phyloP scores from a whole-genome alignment of 2,888 invertebrate species.

The Physocephala rufipes region DNA sequence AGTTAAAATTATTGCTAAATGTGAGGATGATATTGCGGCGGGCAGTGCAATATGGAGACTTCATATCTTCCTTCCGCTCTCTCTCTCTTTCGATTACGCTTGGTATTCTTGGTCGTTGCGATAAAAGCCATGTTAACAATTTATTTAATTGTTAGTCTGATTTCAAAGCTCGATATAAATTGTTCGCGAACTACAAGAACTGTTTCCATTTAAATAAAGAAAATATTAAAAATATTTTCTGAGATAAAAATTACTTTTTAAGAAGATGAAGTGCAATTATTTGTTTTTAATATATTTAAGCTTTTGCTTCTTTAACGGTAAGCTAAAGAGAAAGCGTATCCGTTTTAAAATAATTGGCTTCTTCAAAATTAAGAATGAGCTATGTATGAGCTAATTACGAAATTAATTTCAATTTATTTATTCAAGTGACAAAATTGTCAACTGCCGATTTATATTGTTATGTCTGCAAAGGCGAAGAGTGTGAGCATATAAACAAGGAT shows the following conservation, averaged over 20 bases:
- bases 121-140: conserved; percentile 57
- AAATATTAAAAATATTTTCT: background rate
- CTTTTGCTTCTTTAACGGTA: conserved; percentile 17
- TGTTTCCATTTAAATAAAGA: background rate
- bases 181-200: conserved; percentile 36
- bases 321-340: conserved; percentile 1
- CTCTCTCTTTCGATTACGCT: too few species aligned
- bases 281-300: background rate
- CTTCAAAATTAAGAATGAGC: background rate
- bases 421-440: conserved; percentile 26
- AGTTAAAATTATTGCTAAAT: too few species aligned
- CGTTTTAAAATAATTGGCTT: background rate
- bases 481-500: conserved; percentile 41
- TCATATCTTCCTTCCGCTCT: too few species aligned
- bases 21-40: too few species aligned
- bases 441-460: conserved; percentile 52
- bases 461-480: conserved; percentile 52
- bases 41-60: too few species aligned
- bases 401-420: background rate
- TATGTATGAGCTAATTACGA: background rate
- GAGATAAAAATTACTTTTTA: background rate
- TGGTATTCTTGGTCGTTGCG: conserved; percentile 40
- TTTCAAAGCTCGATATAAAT: conserved; percentile 49
- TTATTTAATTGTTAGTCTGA: conserved; percentile 58
- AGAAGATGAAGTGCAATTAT: background rate